These are phyloP conservation scores for Hydrotaea cyrtoneurina DNA, from an alignment of 2,888 invertebrate genomes.

Conservation along the genomic window DNA sequence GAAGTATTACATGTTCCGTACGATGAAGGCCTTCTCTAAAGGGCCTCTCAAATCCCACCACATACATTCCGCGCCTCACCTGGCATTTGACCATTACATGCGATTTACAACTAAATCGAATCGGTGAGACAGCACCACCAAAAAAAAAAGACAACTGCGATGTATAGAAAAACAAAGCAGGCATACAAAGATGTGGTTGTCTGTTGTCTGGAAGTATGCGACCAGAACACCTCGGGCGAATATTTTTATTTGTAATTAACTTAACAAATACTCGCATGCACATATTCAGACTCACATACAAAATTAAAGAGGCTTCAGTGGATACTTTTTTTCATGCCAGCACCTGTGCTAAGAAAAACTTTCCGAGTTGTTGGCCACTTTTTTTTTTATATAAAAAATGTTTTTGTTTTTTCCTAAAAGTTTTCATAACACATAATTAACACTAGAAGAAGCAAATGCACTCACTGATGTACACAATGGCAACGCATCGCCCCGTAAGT, in stretches of 20 bases:
- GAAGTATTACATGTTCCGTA: no score
- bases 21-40: no score
- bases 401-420: conserved; percentile 26
- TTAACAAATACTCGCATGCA: conserved; percentile 45
- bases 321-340: conserved; percentile 35
- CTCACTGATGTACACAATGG: conserved; percentile 25
- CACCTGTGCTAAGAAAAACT: conserved; percentile 54
- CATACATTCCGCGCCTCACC: conserved; percentile 22
- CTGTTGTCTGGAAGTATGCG: conserved; percentile 45
- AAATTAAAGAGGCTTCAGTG: background rate
- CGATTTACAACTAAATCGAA: conserved; percentile 51
- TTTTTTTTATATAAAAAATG: conserved; percentile 10
- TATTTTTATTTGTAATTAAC: conserved; percentile 65
- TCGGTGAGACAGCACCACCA: background rate
- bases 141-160: background rate
- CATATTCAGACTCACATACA: conserved; percentile 13
- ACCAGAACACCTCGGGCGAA: conserved; percentile 56
- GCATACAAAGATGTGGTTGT: background rate
- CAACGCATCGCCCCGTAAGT: conserved; percentile 65
- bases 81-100: conserved; percentile 35
- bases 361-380: conserved; percentile 30
- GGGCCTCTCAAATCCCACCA: no score
- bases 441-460: conserved; percentile 69
- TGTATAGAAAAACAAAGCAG: conserved; percentile 16
- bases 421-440: conserved; percentile 75